Evolutionary conservation across 2,888 invertebrate genomes (phyloP), one percentile per base, ranked within the genome.

Genomic region (Sphaerophoria rueppellii): DNA sequence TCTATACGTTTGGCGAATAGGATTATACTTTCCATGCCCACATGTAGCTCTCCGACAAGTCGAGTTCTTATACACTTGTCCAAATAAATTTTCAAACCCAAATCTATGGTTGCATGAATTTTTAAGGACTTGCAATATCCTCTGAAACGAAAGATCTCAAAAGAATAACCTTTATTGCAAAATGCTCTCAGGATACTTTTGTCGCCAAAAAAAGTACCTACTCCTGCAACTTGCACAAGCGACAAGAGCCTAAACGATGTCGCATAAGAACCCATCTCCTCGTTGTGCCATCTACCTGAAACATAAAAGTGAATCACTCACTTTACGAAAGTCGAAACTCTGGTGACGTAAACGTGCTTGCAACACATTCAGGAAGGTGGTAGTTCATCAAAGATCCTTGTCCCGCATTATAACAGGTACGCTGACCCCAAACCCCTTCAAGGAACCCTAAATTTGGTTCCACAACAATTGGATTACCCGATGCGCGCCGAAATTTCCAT

Each of bases 391-490:
- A 12, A 40, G 57, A 71, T 61, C 82, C 76, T 77, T 77, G 82
- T 61, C 82, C 72, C 54, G 77, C 61, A 77, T 40, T 24, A 40
- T 61, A 61, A 72, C 58, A 69, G 65, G 78, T 74, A 63, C 82
- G 70, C 82, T 74, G 82, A 79, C 73, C 82, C 74, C 63, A 74
- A 54, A 65, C 69, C 70, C 48, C 65, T 48, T 43, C 48, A 55
- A 71, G 67, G 72, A 58, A 48, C 55, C 37, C 65, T 9, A 6
- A 63, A 24, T 24, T 55, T 14, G 48, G 55, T 61, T 82, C 54
- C 60, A 82, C 72, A 74, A 48, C 70, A 73, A 74, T 58, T 67
- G 43, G 73, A 75, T 76, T 74, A 80, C 61, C 48, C 55, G 61
- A 63, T 34, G 63, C 63, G 37, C 63, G 40, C 35, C 37, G 58